Conservation (phyloP, 2,888 invertebrate species). For the Drosophila phalerata region DNA sequence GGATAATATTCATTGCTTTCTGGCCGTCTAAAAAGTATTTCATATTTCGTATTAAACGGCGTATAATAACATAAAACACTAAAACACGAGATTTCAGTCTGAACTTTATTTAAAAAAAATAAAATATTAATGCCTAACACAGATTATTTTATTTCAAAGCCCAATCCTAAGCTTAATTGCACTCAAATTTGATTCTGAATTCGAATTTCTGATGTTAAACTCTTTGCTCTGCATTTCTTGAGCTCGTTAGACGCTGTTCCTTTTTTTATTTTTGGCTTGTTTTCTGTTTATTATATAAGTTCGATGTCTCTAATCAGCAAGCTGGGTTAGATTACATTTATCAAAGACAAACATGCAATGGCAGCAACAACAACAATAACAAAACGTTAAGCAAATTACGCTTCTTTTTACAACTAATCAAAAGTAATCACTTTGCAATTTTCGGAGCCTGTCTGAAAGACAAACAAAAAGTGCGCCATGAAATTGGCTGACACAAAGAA, state of each 20-base stretch:
- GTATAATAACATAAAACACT: too few relatives aligned
- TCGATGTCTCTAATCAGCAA: constrained; percentile 72
- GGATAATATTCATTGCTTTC: too few relatives aligned
- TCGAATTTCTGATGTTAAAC: background rate
- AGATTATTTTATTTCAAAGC: background rate
- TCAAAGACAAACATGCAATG: constrained; percentile 61
- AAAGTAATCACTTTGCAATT: constrained; percentile 82
- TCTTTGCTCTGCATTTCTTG: background rate
- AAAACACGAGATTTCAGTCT: too few relatives aligned
- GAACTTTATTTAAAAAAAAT: background rate
- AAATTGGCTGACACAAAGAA: constrained; percentile 70
- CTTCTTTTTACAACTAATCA: constrained; percentile 81
- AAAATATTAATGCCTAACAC: too few relatives aligned
- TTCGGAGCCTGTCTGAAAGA: constrained; percentile 61
- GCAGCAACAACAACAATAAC: constrained; percentile 24
- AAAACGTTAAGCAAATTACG: constrained; percentile 74
- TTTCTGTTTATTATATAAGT: constrained; percentile 45
- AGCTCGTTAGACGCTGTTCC: constrained; percentile 57
- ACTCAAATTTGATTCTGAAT: background rate
- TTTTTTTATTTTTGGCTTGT: constrained; percentile 1
- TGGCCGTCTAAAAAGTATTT: too few relatives aligned
- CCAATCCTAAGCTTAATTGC: too few relatives aligned
- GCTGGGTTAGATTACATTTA: constrained; percentile 68
- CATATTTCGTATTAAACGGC: too few relatives aligned
- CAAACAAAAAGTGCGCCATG: constrained; percentile 74